phyloP scores from a whole-genome alignment of 2,113 vertebrate species.

The Phainopepla nitens region DNA sequence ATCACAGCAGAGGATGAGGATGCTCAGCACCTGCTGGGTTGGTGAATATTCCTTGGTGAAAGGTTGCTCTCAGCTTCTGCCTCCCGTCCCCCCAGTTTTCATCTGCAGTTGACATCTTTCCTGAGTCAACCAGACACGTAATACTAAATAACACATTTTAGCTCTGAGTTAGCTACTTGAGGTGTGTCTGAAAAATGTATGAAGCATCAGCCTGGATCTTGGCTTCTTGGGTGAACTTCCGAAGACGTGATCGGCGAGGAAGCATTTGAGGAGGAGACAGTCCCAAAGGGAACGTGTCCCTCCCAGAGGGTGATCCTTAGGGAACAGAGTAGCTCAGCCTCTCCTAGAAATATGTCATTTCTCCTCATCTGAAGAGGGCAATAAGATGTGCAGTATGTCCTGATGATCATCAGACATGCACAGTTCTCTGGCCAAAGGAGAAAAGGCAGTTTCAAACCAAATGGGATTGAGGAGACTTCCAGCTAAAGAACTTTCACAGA shows the following conservation, averaged over 20 bases:
- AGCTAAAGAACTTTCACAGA: not conserved
- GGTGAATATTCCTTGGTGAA: not conserved
- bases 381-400: not conserved
- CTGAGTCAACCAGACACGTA: not conserved
- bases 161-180: slow-evolving; percentile 18
- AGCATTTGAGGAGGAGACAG: not conserved
- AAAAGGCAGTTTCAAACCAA: not conserved
- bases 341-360: not conserved
- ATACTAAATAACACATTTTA: not conserved
- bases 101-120: slow-evolving; percentile 7
- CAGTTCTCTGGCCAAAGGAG: not conserved
- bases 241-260: not conserved
- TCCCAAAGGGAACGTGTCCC: not conserved
- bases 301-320: not conserved
- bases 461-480: not conserved
- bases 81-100: not conserved
- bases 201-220: not conserved
- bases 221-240: not conserved
- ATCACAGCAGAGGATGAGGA: not conserved
- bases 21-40: not conserved
- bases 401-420: not conserved
- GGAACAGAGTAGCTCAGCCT: not conserved
- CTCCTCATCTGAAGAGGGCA: not conserved
- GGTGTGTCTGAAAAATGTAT: slow-evolving; percentile 16
- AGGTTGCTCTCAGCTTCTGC: not conserved